Evolutionary conservation across 2,113 vertebrate genomes (phyloP).

Genomic region (Mirounga angustirostris): DNA sequence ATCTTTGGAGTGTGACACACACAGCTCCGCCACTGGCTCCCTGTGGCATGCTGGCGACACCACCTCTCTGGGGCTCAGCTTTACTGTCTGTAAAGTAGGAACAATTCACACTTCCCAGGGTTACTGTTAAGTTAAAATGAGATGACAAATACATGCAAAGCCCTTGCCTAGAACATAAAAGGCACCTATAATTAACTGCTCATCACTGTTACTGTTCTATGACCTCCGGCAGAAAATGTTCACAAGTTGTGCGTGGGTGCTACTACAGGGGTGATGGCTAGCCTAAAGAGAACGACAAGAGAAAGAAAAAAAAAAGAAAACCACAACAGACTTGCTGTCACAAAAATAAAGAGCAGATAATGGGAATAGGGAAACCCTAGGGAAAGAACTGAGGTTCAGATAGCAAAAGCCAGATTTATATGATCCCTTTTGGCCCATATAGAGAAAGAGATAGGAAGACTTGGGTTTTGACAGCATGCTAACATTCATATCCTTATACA

Average conservation of each 20-base stretch:
- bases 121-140: slow-evolving; percentile 15
- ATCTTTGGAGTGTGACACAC: neutral
- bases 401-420: neutral
- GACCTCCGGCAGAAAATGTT: neutral
- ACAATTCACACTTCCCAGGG: neutral
- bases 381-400: neutral
- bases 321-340: neutral
- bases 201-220: neutral
- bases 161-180: neutral
- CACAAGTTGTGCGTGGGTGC: neutral
- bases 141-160: neutral
- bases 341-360: neutral
- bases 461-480: neutral
- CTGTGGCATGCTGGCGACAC: neutral
- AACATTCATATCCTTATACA: neutral
- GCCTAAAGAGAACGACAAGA: neutral
- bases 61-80: neutral
- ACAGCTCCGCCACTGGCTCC: neutral
- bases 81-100: neutral
- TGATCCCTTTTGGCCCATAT: neutral
- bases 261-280: neutral
- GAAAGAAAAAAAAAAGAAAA: neutral
- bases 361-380: neutral
- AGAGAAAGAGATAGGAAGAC: neutral
- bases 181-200: neutral